A percentile compares a stretch with the other conserved stretches of the same genome.
Evolutionary conservation across 1,140 invertebrate species (phyloP).

Genomic region (Propsilocerus akamusi): DNA sequence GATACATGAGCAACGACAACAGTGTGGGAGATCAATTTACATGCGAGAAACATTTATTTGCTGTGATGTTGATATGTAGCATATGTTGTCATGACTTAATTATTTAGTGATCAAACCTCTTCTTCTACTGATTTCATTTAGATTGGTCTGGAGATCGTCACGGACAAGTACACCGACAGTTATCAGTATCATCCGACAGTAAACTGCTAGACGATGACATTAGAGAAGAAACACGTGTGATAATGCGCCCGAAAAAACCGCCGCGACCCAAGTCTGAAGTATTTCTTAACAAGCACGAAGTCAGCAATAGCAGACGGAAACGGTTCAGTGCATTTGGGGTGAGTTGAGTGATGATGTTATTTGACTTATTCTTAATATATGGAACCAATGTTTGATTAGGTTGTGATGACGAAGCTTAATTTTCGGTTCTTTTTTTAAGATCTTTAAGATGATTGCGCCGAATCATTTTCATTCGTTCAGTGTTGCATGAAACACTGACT

Average conservation of each 20-base stretch:
- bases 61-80: no score
- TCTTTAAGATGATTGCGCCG: background rate
- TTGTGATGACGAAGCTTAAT: no score
- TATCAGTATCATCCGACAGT: slow-evolving; percentile 78
- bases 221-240: slow-evolving; percentile 65
- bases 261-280: slow-evolving; percentile 78
- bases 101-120: no score
- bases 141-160: slow-evolving; percentile 64
- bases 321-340: slow-evolving; percentile 83
- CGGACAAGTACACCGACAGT: slow-evolving; percentile 64
- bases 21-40: slow-evolving; percentile 5
- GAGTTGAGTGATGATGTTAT: slow-evolving; percentile 30
- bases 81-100: no score
- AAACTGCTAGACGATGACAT: slow-evolving; percentile 72
- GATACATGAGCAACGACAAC: no score
- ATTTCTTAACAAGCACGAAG: slow-evolving; percentile 45
- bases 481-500: no score
- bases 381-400: background rate
- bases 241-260: slow-evolving; percentile 70
- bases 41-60: no score
- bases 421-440: no score
- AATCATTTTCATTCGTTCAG: no score
- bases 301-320: slow-evolving; percentile 45
- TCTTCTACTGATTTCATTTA: slow-evolving; percentile 25
- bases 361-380: slow-evolving; percentile 5